Evolutionary conservation across 2,888 invertebrate species (phyloP).

Genomic region (Notocelia uddmanniana): DNA sequence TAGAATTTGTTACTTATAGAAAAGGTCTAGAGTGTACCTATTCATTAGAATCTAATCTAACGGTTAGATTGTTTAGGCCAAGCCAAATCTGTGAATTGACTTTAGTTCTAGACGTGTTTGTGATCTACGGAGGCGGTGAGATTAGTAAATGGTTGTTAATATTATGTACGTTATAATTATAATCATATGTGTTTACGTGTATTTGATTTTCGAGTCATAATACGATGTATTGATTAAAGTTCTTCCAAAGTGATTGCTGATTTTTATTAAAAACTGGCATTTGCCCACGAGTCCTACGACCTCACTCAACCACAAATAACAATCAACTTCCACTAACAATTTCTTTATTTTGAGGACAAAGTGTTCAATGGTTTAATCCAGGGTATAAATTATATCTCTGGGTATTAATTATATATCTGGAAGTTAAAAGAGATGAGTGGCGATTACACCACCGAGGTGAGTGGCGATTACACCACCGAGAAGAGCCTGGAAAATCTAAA

Average conservation of each 20-base stretch:
- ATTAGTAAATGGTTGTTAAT: slow-evolving; percentile 65
- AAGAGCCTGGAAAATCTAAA: too few species aligned
- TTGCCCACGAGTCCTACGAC: too few species aligned
- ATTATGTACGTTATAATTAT: slow-evolving; percentile 52
- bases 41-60: too few species aligned
- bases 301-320: too few species aligned
- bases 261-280: slow-evolving; percentile 39
- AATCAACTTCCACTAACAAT: too few species aligned
- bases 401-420: too few species aligned
- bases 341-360: too few species aligned
- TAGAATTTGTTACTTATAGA: slow-evolving; percentile 60
- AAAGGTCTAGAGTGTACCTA: slow-evolving; percentile 53
- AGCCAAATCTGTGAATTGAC: slow-evolving; percentile 73
- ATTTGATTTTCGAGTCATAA: slow-evolving; percentile 67
- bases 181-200: slow-evolving; percentile 58
- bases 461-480: too few species aligned
- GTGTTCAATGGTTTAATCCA: too few species aligned
- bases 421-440: too few species aligned
- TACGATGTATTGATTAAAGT: slow-evolving; percentile 68
- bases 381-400: too few species aligned
- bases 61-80: slow-evolving; percentile 66
- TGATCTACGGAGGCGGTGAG: slow-evolving; percentile 57
- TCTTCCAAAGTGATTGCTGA: slow-evolving; percentile 68
- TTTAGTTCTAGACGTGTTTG: slow-evolving; percentile 55
- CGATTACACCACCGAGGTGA: too few species aligned